A percentile compares a stretch with the other conserved stretches of the same genome.
These are phyloP conservation scores for Sisor rabdophorus DNA, from an alignment of 2,113 vertebrate species.

Conservation along the genomic window DNA sequence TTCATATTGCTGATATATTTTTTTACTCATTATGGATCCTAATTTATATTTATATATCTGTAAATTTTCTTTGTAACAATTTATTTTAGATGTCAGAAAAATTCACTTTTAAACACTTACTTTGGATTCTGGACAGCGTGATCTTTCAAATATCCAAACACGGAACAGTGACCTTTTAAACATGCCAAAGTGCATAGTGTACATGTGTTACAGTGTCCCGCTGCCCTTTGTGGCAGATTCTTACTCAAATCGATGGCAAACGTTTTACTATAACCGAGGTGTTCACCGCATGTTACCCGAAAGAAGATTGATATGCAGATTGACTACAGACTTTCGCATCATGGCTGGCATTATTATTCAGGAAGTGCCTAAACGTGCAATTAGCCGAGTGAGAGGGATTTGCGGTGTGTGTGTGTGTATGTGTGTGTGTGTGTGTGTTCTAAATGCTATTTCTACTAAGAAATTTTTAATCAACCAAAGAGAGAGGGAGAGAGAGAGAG, in stretches of 20 bases:
- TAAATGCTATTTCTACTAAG: conserved; percentile 17
- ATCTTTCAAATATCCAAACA: not conserved
- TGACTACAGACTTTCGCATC: conserved; percentile 20
- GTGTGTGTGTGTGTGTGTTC: not conserved
- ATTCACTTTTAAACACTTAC: no score
- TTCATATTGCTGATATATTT: no score
- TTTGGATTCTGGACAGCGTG: no score
- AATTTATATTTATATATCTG: no score
- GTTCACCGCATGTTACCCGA: not conserved
- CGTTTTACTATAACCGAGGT: not conserved
- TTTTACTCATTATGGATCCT: no score
- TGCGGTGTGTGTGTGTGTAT: not conserved
- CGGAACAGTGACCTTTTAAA: not conserved
- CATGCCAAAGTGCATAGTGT: not conserved
- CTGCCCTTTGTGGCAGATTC: not conserved
- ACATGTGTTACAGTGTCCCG: not conserved
- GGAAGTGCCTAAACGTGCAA: conserved; percentile 29
- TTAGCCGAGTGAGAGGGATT: conserved; percentile 19
- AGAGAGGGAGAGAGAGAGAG: not conserved
- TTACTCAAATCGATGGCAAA: not conserved
- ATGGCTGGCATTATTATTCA: conserved; percentile 28
- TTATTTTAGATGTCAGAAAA: no score
- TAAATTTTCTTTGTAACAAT: no score
- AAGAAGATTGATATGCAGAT: conserved; percentile 23
- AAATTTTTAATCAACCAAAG: not conserved